Conservation (phyloP, 1,140 invertebrate genomes). For the Rhagoletis zephyria region DNA sequence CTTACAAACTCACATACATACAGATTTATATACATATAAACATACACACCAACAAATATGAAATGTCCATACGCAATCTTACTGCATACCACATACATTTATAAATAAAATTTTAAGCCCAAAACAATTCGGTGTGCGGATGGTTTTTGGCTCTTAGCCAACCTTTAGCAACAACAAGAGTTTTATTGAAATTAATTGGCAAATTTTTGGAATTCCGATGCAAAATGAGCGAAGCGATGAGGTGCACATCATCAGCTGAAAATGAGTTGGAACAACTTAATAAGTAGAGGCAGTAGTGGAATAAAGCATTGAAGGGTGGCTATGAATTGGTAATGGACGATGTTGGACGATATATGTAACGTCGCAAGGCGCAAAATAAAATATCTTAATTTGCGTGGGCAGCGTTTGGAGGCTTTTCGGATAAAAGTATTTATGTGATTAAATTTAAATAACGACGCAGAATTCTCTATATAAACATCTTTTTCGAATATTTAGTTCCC, state of each 20-base stretch:
- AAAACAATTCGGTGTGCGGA: slow-evolving; percentile 6
- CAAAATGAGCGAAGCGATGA: slow-evolving; percentile 34
- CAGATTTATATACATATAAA: background rate
- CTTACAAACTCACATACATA: too few species aligned
- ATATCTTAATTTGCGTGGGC: slow-evolving; percentile 4
- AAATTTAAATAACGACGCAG: too few species aligned
- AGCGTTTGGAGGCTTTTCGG: background rate
- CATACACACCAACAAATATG: background rate
- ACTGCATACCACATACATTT: background rate
- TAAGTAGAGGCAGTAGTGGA: background rate
- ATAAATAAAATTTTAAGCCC: slow-evolving; percentile 33
- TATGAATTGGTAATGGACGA: background rate
- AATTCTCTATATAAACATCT: too few species aligned
- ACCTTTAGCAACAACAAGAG: background rate
- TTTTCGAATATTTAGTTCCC: too few species aligned
- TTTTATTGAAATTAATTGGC: slow-evolving; percentile 52
- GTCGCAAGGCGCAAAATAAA: background rate
- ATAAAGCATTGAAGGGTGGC: slow-evolving; percentile 4
- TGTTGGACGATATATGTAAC: background rate
- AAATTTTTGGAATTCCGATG: slow-evolving; percentile 54
- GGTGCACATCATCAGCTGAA: slow-evolving; percentile 4
- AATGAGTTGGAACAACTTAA: slow-evolving; percentile 29
- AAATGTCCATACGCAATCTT: background rate
- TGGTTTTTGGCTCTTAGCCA: slow-evolving; percentile 39
- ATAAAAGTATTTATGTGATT: background rate